Percentiles rank a stretch among this genome's conserved stretches.
Conservation (phyloP, 2,797 vertebrate genomes). For the Pseudotriccus pelzelni region DNA sequence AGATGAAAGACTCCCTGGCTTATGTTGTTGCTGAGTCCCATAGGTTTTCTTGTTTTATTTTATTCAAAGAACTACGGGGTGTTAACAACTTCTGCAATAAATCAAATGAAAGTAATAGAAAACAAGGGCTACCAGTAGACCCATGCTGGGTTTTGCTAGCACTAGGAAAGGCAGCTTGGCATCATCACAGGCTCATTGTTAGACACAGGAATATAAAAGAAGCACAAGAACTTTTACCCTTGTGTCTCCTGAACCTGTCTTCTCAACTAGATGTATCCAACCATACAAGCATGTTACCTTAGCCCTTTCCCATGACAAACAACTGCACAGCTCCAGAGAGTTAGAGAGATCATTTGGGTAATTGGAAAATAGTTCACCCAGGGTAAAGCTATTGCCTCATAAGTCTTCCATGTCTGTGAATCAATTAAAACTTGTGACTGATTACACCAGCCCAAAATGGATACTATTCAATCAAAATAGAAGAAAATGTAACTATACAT, state of each 20-base stretch:
- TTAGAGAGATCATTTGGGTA: background rate
- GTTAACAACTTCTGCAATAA: slow-evolving; percentile 71
- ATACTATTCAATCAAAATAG: background rate
- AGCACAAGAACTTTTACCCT: background rate
- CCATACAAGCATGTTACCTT: background rate
- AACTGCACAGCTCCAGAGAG: background rate
- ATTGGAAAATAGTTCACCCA: background rate
- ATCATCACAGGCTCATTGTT: background rate
- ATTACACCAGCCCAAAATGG: background rate
- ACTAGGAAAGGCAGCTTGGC: background rate
- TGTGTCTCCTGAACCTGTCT: background rate
- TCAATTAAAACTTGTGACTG: background rate
- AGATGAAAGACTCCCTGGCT: slow-evolving; percentile 52
- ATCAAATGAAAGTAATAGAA: slow-evolving; percentile 71
- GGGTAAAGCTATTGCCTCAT: background rate
- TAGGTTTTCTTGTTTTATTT: slow-evolving; percentile 47
- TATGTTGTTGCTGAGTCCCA: slow-evolving; percentile 49
- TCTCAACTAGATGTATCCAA: background rate
- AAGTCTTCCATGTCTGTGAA: background rate
- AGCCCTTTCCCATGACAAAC: background rate
- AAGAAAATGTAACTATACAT: background rate
- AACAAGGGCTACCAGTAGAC: slow-evolving; percentile 45
- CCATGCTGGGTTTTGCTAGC: slow-evolving; percentile 1
- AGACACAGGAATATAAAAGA: background rate
- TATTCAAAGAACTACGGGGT: slow-evolving; percentile 38